phyloP scores from a whole-genome alignment of 2,888 invertebrate genomes.

The Troides aeacus region DNA sequence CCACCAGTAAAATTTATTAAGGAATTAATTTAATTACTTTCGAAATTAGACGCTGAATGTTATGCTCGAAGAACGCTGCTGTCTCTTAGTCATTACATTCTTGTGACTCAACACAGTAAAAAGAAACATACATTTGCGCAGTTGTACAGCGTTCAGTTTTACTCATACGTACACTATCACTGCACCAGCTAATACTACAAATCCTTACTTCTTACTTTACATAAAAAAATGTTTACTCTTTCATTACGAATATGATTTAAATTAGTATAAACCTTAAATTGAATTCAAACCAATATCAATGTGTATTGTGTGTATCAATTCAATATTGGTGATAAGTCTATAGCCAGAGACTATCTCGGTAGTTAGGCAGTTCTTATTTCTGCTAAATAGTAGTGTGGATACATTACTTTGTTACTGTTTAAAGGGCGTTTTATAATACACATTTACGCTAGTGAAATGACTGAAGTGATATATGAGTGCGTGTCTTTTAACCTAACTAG shows the following conservation, averaged over 20 bases:
- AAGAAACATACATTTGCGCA: neutral
- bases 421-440: too few relatives aligned
- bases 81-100: conserved; percentile 22
- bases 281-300: too few relatives aligned
- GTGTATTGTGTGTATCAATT: too few relatives aligned
- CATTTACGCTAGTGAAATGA: too few relatives aligned
- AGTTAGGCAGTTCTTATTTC: too few relatives aligned
- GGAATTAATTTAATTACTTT: neutral
- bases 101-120: conserved; percentile 19
- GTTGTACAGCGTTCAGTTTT: neutral
- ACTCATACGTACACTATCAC: neutral
- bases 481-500: too few relatives aligned
- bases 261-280: neutral
- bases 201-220: neutral
- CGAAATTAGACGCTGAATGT: neutral
- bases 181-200: neutral
- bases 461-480: too few relatives aligned
- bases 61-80: conserved; percentile 5
- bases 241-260: neutral
- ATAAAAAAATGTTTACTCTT: neutral
- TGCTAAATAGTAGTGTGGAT: too few relatives aligned
- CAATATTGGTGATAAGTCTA: too few relatives aligned
- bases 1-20: too few relatives aligned
- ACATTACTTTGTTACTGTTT: too few relatives aligned
- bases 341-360: too few relatives aligned